Evolutionary conservation across 2,113 vertebrate genomes (phyloP), one percentile per base, ranked within the genome.

Genomic region (Pavo muticus): DNA sequence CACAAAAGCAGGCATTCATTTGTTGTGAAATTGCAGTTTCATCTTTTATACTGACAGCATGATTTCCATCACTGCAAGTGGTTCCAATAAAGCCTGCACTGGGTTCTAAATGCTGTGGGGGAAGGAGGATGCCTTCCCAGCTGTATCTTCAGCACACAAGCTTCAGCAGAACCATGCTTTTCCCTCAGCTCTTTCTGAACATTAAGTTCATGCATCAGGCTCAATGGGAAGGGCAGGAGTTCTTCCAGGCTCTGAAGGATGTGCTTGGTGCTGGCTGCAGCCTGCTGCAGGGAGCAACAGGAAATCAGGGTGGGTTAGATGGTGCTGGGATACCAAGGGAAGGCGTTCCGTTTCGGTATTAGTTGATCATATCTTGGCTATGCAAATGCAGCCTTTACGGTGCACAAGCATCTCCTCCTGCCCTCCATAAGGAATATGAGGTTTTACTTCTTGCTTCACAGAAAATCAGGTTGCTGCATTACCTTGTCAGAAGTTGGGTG

Each of bases 281-380:
- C 30, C 54, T 86, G 30, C 54, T 65, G 69, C 35, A 63, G 75
- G 69, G 71, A 90, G 29, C 40, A 72, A 48, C 48, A 65, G 87
- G 81, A 89, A 85, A 73, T 70, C 57, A 71, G 67, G 54, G 79
- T 30, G 71, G 37, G n/a, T 73, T 39, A 25, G 78, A 18, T 84
- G 73, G 69, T 69, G 23, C 63, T 32, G 14, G 21, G 32, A 50
- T 85, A 39, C 20, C 20, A 70, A 70, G 65, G 52, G 52, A 47
- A 75, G 32, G 64, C 75, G 52, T 81, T 94, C 30, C 7, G 19
- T 65, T 84, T 56, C 9, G 39, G 1, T 74, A 61, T 87, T 74
- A 90, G 39, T 61, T 93, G 87, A 91, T 87, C 59, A 25, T 87
- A 89, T 92, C 87, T 69, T 37, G 70, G 48, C 59, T 73, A 64